phyloP scores from a whole-genome alignment of 2,888 invertebrate genomes.

The Trisateles emortualis region DNA sequence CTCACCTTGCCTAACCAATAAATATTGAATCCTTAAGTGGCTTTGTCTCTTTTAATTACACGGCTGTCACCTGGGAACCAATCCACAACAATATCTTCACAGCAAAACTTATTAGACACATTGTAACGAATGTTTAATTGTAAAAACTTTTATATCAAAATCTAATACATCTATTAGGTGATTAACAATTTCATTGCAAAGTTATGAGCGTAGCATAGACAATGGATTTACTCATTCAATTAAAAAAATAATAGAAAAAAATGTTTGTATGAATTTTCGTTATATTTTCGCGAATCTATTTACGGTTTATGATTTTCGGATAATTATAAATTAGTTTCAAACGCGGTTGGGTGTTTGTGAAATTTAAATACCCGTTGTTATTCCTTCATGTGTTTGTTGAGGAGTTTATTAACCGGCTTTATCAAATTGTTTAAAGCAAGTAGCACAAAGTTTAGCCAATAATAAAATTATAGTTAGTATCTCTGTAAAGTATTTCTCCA shows the following conservation, averaged over 20 bases:
- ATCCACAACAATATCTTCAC: conserved; percentile 13
- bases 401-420: too few relatives aligned
- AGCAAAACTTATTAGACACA: conserved; percentile 34
- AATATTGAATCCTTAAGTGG: too few relatives aligned
- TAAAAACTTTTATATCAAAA: conserved; percentile 30
- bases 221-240: conserved; percentile 46
- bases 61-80: conserved; percentile 37
- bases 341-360: conserved; percentile 11
- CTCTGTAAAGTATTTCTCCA: too few relatives aligned
- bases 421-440: too few relatives aligned
- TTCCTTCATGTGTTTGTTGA: too few relatives aligned
- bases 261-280: conserved; percentile 17
- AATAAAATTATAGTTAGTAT: too few relatives aligned
- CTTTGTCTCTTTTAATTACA: conserved; percentile 12
- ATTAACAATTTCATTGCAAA: conserved; percentile 49
- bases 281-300: conserved; percentile 28
- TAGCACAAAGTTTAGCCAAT: too few relatives aligned
- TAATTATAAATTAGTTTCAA: conserved; percentile 44
- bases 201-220: conserved; percentile 44
- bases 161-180: conserved; percentile 33
- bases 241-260: conserved; percentile 23
- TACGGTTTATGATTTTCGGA: conserved; percentile 44
- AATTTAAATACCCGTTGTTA: too few relatives aligned
- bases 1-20: too few relatives aligned
- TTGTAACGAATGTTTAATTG: conserved; percentile 54